These are phyloP conservation scores for Zophobas atratus DNA, from an alignment of 1,140 invertebrate genomes.

Conservation along the genomic window DNA sequence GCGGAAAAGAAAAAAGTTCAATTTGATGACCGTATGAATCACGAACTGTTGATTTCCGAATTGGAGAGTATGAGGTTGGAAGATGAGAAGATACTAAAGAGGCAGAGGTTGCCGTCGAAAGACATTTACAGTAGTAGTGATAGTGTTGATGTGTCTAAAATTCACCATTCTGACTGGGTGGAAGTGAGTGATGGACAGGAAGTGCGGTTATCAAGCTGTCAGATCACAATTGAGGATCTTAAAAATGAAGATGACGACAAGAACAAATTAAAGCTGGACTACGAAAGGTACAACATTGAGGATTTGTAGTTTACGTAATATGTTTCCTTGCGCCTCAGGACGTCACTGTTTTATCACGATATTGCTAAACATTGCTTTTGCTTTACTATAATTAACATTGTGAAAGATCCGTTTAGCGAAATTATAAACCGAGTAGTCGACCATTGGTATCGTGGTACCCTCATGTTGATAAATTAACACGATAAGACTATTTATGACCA, in stretches of 20 bases:
- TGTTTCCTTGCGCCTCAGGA: conserved; percentile 9
- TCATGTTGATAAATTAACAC: neutral
- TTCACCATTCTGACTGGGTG: conserved; percentile 69
- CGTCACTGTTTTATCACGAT: conserved; percentile 14
- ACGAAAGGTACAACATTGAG: conserved; percentile 47
- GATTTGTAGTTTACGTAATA: conserved; percentile 1
- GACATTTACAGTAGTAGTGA: conserved; percentile 53
- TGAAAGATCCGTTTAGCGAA: conserved; percentile 13
- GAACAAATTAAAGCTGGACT: conserved; percentile 53
- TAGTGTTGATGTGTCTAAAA: conserved; percentile 59
- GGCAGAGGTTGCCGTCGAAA: conserved; percentile 63
- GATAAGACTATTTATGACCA: conserved; percentile 7
- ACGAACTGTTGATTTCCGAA: conserved; percentile 74
- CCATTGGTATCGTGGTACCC: neutral
- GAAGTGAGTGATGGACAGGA: conserved; percentile 66
- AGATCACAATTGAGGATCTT: conserved; percentile 67
- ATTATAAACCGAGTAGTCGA: neutral
- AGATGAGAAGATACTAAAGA: conserved; percentile 66
- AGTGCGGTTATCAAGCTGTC: conserved; percentile 68
- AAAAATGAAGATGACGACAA: conserved; percentile 21
- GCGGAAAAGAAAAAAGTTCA: conserved; percentile 64
- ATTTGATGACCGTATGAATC: conserved; percentile 73
- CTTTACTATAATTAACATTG: conserved; percentile 8
- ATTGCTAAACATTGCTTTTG: conserved; percentile 10
- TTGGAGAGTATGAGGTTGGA: conserved; percentile 71